Percentiles rank a stretch among this genome's conserved stretches.
These are phyloP conservation scores for Palloptera scutellata DNA, from an alignment of 2,888 invertebrate genomes.

Conservation along the genomic window DNA sequence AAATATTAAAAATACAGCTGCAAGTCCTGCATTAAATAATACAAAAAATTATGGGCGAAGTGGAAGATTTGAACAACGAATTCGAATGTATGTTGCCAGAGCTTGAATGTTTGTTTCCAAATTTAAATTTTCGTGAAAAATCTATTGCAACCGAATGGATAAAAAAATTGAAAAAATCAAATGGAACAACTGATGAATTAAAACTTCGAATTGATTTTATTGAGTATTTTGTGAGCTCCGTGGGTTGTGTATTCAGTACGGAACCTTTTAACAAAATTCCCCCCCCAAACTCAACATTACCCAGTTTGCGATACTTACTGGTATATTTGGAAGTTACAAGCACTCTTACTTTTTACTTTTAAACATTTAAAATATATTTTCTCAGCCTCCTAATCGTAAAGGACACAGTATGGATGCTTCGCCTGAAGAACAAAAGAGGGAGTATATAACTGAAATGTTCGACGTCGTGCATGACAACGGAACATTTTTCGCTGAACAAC, in stretches of 20 bases:
- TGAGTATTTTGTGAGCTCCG: slow-evolving; percentile 35
- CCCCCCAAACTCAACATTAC: slow-evolving; percentile 15
- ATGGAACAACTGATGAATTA: slow-evolving; percentile 34
- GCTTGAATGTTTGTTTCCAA: slow-evolving; percentile 28
- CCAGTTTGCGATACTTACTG: slow-evolving; percentile 15
- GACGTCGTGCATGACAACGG: slow-evolving; percentile 37
- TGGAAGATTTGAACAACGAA: slow-evolving; percentile 32
- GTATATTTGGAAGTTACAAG: not conserved
- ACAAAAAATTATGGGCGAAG: not conserved
- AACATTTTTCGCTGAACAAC: slow-evolving; percentile 37
- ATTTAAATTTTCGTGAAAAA: slow-evolving; percentile 41
- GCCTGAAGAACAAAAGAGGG: slow-evolving; percentile 31
- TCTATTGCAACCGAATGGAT: slow-evolving; percentile 41
- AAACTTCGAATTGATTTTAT: slow-evolving; percentile 41
- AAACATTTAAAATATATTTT: not conserved
- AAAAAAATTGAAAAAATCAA: slow-evolving; percentile 38
- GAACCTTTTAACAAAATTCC: slow-evolving; percentile 41
- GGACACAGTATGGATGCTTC: slow-evolving; percentile 20
- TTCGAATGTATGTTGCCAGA: slow-evolving; percentile 29
- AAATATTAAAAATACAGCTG: slow-evolving; percentile 15
- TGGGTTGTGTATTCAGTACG: slow-evolving; percentile 26
- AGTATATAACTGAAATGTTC: slow-evolving; percentile 38
- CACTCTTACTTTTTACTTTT: not conserved
- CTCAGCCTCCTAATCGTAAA: slow-evolving; percentile 25
- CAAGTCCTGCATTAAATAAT: not conserved